Percentiles rank a stretch among this genome's conserved stretches.
Conservation (phyloP, 1,140 invertebrate species). For the Leptinotarsa undecemlineata region DNA sequence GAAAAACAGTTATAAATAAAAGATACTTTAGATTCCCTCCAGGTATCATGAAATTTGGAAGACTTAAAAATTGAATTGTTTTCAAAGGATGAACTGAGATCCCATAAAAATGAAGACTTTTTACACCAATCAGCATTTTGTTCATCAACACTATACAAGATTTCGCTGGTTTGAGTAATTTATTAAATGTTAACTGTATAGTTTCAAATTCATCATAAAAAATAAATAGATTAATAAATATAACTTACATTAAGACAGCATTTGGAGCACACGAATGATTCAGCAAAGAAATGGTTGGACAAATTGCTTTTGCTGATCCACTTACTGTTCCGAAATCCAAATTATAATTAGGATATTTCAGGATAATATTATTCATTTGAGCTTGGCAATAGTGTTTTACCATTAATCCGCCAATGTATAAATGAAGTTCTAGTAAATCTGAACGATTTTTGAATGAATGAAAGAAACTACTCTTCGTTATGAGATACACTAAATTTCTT, state of each 20-base stretch:
- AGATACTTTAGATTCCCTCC: too few relatives aligned
- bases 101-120: too few relatives aligned
- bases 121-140: too few relatives aligned
- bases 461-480: conserved; percentile 30
- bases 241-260: conserved; percentile 34
- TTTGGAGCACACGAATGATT: conserved; percentile 35
- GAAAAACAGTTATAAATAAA: too few relatives aligned
- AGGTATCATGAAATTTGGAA: too few relatives aligned
- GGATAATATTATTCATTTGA: conserved; percentile 25
- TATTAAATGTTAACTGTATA: too few relatives aligned
- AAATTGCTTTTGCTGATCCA: conserved; percentile 33
- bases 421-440: conserved; percentile 16
- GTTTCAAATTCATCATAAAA: neutral
- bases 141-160: too few relatives aligned
- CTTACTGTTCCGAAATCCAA: conserved; percentile 11
- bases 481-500: conserved; percentile 30
- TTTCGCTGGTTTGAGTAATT: too few relatives aligned
- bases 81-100: too few relatives aligned
- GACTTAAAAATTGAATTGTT: too few relatives aligned
- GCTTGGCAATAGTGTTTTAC: conserved; percentile 39
- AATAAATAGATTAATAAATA: neutral
- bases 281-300: conserved; percentile 30
- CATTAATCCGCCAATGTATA: conserved; percentile 33
- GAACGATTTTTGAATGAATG: neutral
- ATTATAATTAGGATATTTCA: conserved; percentile 31